Conservation (phyloP, 2,797 vertebrate species). For the Coregonus sp. region DNA sequence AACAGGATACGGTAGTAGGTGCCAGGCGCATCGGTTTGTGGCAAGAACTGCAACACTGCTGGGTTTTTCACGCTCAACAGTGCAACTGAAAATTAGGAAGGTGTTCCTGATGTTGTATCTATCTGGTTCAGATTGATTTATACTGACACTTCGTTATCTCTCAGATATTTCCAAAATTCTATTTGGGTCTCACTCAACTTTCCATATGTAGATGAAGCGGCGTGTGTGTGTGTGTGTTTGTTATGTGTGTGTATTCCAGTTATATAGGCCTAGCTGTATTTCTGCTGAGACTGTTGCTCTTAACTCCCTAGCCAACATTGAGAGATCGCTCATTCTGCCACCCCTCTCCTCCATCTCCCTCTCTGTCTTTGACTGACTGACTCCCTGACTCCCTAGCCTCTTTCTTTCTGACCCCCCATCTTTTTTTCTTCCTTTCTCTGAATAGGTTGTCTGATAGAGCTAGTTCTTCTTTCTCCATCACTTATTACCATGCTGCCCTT, state of each 20-base stretch:
- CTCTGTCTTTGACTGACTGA: neutral
- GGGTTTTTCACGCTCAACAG: no score
- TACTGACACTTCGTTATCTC: neutral
- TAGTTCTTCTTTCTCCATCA: conserved; percentile 30
- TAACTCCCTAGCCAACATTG: neutral
- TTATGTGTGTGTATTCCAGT: neutral
- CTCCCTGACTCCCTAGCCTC: neutral
- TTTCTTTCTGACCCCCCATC: conserved; percentile 1
- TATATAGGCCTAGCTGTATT: no score
- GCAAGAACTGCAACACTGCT: no score
- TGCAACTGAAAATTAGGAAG: no score
- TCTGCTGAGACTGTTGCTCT: no score
- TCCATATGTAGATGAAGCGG: neutral
- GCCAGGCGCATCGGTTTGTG: no score
- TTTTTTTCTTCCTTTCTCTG: conserved; percentile 18
- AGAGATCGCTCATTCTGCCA: neutral
- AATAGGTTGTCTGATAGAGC: conserved; percentile 10
- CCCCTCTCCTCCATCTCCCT: neutral
- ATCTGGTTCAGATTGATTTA: no score
- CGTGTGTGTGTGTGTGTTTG: conserved; percentile 19
- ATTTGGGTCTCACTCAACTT: neutral
- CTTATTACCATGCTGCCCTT: conserved; percentile 39
- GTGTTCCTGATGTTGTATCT: no score
- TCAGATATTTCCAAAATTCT: neutral
- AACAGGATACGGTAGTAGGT: no score